These are phyloP conservation scores for Battus philenor DNA, from an alignment of 1,140 invertebrate genomes.

Conservation along the genomic window DNA sequence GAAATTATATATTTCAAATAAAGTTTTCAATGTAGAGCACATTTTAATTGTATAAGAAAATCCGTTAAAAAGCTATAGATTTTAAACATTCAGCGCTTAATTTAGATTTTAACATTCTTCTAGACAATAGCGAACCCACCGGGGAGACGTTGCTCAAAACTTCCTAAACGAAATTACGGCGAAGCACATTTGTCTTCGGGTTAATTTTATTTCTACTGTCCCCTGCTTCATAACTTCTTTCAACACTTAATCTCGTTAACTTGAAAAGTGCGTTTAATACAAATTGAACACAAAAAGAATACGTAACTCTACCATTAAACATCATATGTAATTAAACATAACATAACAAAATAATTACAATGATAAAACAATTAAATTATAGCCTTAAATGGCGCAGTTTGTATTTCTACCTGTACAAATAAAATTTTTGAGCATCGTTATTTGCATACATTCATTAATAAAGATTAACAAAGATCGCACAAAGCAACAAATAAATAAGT, in stretches of 20 bases:
- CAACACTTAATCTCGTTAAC: slow-evolving; percentile 12
- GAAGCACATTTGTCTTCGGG: slow-evolving; percentile 26
- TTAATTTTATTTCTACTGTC: slow-evolving; percentile 13
- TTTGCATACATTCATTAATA: too few relatives aligned
- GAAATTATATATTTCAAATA: too few relatives aligned
- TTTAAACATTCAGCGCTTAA: slow-evolving; percentile 15
- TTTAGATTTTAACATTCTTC: slow-evolving; percentile 4
- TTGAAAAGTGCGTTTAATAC: slow-evolving; percentile 6
- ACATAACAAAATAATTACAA: too few relatives aligned
- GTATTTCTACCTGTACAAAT: too few relatives aligned
- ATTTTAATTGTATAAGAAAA: not conserved
- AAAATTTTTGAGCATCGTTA: too few relatives aligned
- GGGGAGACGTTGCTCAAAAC: slow-evolving; percentile 23
- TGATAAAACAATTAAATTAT: too few relatives aligned
- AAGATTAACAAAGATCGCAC: too few relatives aligned
- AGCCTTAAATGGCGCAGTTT: too few relatives aligned
- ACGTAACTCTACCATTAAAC: slow-evolving; percentile 6
- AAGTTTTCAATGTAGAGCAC: too few relatives aligned
- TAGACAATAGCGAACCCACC: not conserved
- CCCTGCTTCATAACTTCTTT: slow-evolving; percentile 16
- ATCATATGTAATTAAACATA: too few relatives aligned
- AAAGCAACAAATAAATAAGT: too few relatives aligned
- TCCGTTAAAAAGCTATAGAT: not conserved
- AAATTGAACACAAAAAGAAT: slow-evolving; percentile 4
- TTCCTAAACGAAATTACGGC: slow-evolving; percentile 28